These are phyloP conservation scores for Heterotilapia buettikoferi DNA, from an alignment of 2,113 vertebrate species.

Conservation along the genomic window DNA sequence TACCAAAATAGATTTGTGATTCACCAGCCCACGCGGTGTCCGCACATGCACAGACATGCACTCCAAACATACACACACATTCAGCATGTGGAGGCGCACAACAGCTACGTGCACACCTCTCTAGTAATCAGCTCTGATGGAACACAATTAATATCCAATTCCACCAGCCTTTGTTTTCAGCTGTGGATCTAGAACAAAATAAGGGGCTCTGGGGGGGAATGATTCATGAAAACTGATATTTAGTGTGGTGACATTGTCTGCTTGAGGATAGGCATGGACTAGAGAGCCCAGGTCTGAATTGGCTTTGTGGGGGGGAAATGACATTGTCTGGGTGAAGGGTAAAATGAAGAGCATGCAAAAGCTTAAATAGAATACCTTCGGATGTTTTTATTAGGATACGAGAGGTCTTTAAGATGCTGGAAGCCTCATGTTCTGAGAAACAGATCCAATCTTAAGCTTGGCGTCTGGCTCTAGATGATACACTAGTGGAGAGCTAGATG, in stretches of 20 bases:
- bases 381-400: neutral
- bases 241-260: conserved; percentile 17
- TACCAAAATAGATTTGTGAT: conserved; percentile 67
- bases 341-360: neutral
- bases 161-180: conserved; percentile 23
- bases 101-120: conserved; percentile 13
- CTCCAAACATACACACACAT: neutral
- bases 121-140: conserved; percentile 58
- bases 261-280: conserved; percentile 2
- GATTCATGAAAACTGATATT: conserved; percentile 44
- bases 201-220: conserved; percentile 1
- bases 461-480: conserved; percentile 25
- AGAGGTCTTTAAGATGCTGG: conserved; percentile 16
- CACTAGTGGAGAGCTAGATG: conserved; percentile 20
- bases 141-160: conserved; percentile 66
- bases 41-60: neutral
- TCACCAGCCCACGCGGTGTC: conserved; percentile 54
- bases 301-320: neutral
- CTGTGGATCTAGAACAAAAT: conserved; percentile 42
- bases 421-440: conserved; percentile 6
- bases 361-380: neutral
- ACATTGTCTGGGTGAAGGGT: neutral
- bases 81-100: neutral
- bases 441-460: conserved; percentile 32
- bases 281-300: neutral